Evolutionary conservation across 2,888 invertebrate species (phyloP), one percentile per base, ranked within the genome.

Genomic region (Campoletis raptor): DNA sequence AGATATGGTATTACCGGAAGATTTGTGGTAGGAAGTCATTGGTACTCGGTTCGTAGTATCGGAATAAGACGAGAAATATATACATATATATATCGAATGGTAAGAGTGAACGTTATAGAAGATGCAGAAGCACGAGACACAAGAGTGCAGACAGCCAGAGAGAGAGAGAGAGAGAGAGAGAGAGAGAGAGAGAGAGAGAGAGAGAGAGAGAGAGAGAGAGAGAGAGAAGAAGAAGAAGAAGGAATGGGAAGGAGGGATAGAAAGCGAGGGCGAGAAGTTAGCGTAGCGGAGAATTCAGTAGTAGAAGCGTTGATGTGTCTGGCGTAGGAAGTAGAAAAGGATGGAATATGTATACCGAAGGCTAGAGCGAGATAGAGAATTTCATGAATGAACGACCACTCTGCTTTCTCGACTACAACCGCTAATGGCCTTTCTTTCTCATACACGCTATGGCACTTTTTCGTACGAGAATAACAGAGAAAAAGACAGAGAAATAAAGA

Each of bases 341-440:
- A 72, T 52, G 18, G 48, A 77, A 21, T 40, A 42, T 42, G 10
- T 30, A 18, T 40, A 57, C 48, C 36, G 45, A 24, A 42, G 73
- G 54, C 73, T 48, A 52, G 74, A 74, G 69, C 45, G 67, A 79
- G 48, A 37, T 64, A 37, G 81, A 48, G 57, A 70, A 90, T 81
- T 92, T 93, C 91, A 93, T 93, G 93, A 93, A 93, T 93, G 93
- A 93, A 93, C 93, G 91, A 90, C 90, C 91, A 81, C 85, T 86
- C 73, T 74, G 85, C 85, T 76, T 86, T 85, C 90, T 85, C 85
- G 87, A 90, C 89, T 90, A 89, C 90, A 90, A 89, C 85, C 90
- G 90, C 92, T 93, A 92, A 93, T 92, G 92, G 91, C 90, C 91
- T 91, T 90, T 90, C 91, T 92, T 92, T 91, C 92, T 91, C 91